These are phyloP conservation scores for Diarsia brunnea DNA, from an alignment of 2,888 invertebrate genomes.

Conservation along the genomic window DNA sequence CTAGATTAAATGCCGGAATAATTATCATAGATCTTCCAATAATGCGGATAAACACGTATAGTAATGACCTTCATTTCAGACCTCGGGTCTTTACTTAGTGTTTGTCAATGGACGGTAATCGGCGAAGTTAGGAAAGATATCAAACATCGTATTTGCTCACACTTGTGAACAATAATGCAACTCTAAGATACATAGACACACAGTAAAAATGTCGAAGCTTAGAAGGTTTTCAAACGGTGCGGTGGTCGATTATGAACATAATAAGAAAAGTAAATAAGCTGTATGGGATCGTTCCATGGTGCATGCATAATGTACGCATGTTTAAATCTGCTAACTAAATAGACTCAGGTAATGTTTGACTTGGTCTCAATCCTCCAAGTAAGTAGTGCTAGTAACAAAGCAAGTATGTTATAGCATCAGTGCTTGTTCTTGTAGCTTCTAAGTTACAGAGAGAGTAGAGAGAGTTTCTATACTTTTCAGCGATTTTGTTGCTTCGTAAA, in stretches of 20 bases:
- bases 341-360: background rate
- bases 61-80: conserved; percentile 65
- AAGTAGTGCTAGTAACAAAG: background rate
- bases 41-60: conserved; percentile 59
- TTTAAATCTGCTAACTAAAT: conserved; percentile 21
- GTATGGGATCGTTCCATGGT: background rate
- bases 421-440: background rate
- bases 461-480: background rate
- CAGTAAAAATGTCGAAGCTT: conserved; percentile 23
- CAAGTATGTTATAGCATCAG: background rate
- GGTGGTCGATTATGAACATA: background rate
- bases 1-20: conserved; percentile 36
- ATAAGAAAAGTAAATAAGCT: conserved; percentile 6
- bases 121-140: conserved; percentile 38
- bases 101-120: conserved; percentile 64
- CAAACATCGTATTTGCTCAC: conserved; percentile 48
- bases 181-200: conserved; percentile 32
- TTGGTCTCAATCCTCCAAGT: background rate
- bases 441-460: background rate
- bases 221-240: conserved; percentile 8
- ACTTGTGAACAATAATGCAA: conserved; percentile 49
- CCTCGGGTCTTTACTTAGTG: conserved; percentile 16
- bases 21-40: conserved; percentile 54
- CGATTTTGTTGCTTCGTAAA: background rate
- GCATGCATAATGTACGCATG: conserved; percentile 5